These are phyloP conservation scores for Prosapia bicincta DNA, from an alignment of 2,888 invertebrate species.

Conservation along the genomic window DNA sequence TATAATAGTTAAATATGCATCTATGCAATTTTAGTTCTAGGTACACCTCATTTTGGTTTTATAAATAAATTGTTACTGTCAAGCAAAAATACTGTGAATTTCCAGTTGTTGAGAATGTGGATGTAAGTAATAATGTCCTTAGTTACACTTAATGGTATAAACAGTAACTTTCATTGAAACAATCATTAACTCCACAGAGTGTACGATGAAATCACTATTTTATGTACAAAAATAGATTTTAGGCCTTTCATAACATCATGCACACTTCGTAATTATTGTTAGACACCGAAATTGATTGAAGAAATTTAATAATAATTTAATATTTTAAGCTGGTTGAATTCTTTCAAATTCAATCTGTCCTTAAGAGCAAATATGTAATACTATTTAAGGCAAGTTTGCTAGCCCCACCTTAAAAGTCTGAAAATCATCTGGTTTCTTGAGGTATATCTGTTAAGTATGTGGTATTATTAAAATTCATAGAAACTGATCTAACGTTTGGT, in stretches of 20 bases:
- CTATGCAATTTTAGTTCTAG: too few species aligned
- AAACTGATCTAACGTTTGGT: conserved; percentile 34
- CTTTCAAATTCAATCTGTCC: neutral
- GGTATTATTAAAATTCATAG: conserved; percentile 38
- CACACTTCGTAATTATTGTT: neutral
- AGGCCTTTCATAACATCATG: neutral
- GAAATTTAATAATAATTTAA: neutral
- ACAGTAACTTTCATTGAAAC: neutral
- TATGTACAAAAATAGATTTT: neutral
- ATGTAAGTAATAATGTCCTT: neutral
- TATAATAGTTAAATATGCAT: too few species aligned
- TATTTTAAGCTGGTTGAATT: neutral
- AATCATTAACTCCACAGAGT: neutral
- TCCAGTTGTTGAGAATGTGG: too few species aligned
- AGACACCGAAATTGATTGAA: neutral
- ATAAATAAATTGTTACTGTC: too few species aligned
- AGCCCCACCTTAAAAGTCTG: conserved; percentile 23
- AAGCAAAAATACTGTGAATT: too few species aligned
- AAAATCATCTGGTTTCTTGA: conserved; percentile 27
- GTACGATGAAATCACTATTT: neutral
- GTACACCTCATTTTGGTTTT: too few species aligned
- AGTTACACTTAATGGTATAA: neutral
- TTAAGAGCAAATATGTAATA: neutral
- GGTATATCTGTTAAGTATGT: neutral
- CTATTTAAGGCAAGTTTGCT: neutral